These are phyloP conservation scores for Brachyrhaphis roseni DNA, from an alignment of 2,797 vertebrate genomes.

Conservation along the genomic window DNA sequence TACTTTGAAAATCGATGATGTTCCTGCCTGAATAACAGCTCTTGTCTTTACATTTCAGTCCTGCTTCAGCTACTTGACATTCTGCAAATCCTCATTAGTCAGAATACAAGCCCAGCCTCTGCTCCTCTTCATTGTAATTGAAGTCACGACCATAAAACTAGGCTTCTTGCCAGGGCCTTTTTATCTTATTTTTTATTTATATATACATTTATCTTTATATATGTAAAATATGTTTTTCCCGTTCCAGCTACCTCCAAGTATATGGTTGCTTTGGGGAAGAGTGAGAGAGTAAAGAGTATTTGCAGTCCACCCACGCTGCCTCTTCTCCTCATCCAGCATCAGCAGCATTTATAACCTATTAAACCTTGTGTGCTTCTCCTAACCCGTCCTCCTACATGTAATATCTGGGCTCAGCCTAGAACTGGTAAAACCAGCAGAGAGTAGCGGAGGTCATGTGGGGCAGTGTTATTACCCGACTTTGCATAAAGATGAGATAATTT, in stretches of 20 bases:
- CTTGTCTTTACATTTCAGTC: constrained; percentile 30
- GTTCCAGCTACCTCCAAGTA: constrained; percentile 67
- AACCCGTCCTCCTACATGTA: constrained; percentile 69
- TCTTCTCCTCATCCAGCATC: constrained; percentile 65
- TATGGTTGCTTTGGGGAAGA: constrained; percentile 54
- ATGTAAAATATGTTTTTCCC: constrained; percentile 42
- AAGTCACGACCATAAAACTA: constrained; percentile 67
- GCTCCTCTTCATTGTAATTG: constrained; percentile 55
- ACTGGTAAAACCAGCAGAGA: constrained; percentile 38
- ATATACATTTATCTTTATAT: constrained; percentile 26
- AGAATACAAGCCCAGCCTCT: constrained; percentile 39
- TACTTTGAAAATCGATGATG: neutral
- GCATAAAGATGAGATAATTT: constrained; percentile 25
- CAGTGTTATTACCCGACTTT: constrained; percentile 43
- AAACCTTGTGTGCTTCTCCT: constrained; percentile 64
- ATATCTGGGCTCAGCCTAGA: constrained; percentile 62
- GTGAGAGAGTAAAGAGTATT: constrained; percentile 55
- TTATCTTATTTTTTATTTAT: constrained; percentile 20
- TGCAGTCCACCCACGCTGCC: constrained; percentile 76
- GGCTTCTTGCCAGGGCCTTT: constrained; percentile 62
- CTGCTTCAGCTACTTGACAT: constrained; percentile 53
- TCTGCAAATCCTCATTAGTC: constrained; percentile 52
- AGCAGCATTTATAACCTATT: constrained; percentile 72
- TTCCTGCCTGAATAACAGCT: constrained; percentile 10
- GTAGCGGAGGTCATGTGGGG: constrained; percentile 33